Base-by-base conservation (phyloP, 2,888 invertebrate species). In the Autographa pulchrina region DNA sequence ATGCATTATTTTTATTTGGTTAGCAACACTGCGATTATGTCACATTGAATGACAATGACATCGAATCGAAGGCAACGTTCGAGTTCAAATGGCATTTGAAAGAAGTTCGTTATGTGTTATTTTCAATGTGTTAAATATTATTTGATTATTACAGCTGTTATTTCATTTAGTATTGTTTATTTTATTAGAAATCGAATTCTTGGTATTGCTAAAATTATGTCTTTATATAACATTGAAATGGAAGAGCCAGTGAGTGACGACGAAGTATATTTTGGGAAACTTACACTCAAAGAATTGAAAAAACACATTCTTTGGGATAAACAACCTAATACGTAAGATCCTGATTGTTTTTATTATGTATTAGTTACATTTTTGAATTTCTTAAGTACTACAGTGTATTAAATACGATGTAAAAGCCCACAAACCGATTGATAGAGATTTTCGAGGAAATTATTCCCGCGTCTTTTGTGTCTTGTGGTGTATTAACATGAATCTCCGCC, bases 221-320 rank as follows among this genome's bases (percentile, higher is more conserved):
- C 80, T 58, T 48, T 63, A 31, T 62, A 54, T 59, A 62, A 61
- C 58, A 18, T 38, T 0, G 83, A 83, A 31, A 18, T 48, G 0
- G 83, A 83, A 31, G 85, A 84, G 8, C 71, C 72, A 18, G 31
- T 78, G 18, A 89, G 88, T 80, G 93, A 93, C 41, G 92, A 92
- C 60, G 93, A 93, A 84, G 84, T 93, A 61, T 92, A 88, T 82
- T 87, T 90, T 68, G 93, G 93, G 41, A 89, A 90, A 63, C 68
- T 93, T n/a, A 86, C 91, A 16, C 71, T 93, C 2, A 90, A 89
- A 80, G 93, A 93, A 91, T 72, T 92, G 11, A 90, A 89, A 77
- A 92, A 88, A 79, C 86, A 81, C 75, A 77, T 92, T 65, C 70
- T 88, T 59, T 72, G 85, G 78, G 82, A 86, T 68, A 81, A 84